Conservation (phyloP, 1,140 invertebrate genomes). For the Drosophila grimshawi region DNA sequence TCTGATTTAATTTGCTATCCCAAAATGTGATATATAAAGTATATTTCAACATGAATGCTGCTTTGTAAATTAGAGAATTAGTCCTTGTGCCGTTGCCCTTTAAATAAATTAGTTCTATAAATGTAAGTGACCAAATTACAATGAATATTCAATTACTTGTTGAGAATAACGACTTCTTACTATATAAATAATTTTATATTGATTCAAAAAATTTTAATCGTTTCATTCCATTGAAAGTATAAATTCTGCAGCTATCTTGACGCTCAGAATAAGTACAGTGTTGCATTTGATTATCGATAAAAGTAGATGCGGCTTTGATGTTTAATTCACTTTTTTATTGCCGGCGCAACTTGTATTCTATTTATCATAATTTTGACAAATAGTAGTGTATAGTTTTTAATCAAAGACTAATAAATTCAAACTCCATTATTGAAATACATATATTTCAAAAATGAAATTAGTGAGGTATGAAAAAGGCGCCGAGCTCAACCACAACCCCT, state of each 20-base stretch:
- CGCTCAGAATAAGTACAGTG: not conserved
- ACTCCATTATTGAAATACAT: not conserved
- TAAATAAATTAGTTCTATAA: no score
- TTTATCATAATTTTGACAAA: conserved; percentile 20
- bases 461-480: conserved; percentile 32
- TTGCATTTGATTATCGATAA: conserved; percentile 14
- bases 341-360: conserved; percentile 21
- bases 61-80: no score
- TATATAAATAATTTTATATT: no score
- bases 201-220: no score
- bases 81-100: no score
- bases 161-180: no score
- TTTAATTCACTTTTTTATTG: conserved; percentile 14
- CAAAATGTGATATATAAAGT: no score
- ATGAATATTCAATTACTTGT: no score
- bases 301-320: conserved; percentile 21
- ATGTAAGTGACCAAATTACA: no score
- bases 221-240: not conserved
- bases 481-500: not conserved
- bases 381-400: not conserved
- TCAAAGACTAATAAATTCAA: not conserved
- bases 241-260: conserved; percentile 23
- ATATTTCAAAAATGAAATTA: conserved; percentile 34
- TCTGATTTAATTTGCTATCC: no score
- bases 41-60: no score